Evolutionary conservation across 2,797 vertebrate genomes (phyloP), one percentile per base, ranked within the genome.

Genomic region (Dipus sagitta): DNA sequence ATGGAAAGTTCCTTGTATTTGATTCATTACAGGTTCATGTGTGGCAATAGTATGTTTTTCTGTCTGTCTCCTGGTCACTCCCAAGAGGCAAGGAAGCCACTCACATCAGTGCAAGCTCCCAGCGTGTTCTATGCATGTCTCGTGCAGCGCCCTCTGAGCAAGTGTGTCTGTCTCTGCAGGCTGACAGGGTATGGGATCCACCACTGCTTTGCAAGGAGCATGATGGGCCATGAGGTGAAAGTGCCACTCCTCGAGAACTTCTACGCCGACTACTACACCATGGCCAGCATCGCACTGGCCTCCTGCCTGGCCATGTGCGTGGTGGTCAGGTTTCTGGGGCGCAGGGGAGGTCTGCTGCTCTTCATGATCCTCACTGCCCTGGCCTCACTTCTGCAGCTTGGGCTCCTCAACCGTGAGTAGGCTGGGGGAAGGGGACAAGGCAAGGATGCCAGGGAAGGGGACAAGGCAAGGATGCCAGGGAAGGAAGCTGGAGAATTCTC

Each of bases 321-420:
- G 0, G 99, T 99, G 1, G 99, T 99, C 8, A 98, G 98, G 10
- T 98, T 99, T 92, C 98, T 99, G 97, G 99, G 99, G 2, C 98
- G 99, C 84, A 98, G 99, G n/a, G 99, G 99, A 1, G 99, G 99
- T 21, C 98, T 99, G 86, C 98, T 99, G 88, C 98, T 99, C 97
- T 99, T 99, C 97, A 99, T 99, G 99, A 99, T 99, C 95, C 98
- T 99, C 90, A 99, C 99, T 0, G 99, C 99, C 20, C 98, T 99
- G 96, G 99, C 99, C 1, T 99, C 99, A 0, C 98, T 99, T 94
- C 98, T 99, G 95, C 99, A 99, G 97, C 98, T 99, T 6, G 99
- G 99, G 93, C 98, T 99, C 96, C 99, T 99, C 80, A 99, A 99
- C 97, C 97, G 99, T 99, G 98, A 99, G 99, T 98, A 83, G 62